These are phyloP conservation scores for Rhysida immarginata DNA, from an alignment of 1,140 invertebrate species.

Conservation along the genomic window DNA sequence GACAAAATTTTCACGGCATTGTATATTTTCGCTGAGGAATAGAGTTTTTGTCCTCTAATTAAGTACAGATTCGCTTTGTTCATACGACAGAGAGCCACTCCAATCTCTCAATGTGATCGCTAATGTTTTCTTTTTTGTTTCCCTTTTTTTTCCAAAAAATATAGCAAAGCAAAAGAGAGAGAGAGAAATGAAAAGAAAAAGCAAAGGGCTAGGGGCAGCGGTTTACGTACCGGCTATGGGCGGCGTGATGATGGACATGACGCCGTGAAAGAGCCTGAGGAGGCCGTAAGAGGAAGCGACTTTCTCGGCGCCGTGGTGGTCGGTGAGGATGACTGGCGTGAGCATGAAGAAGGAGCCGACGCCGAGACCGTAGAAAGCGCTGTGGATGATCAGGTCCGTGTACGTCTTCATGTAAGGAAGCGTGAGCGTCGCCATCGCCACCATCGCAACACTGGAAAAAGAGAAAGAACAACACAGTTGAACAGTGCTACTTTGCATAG, in stretches of 20 bases:
- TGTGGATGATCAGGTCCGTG: background rate
- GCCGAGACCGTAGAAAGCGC: conserved; percentile 5
- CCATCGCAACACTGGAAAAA: background rate
- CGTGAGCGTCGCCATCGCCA: background rate
- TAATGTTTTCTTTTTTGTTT: no score
- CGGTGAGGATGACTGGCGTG: conserved; percentile 8
- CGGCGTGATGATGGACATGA: background rate
- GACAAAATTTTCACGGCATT: no score
- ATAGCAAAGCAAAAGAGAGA: no score
- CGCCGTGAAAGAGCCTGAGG: conserved; percentile 4
- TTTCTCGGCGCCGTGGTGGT: conserved; percentile 9
- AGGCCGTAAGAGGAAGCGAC: conserved; percentile 7
- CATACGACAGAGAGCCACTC: no score
- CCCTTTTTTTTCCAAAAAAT: no score
- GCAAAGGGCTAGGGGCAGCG: no score
- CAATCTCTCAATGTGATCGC: no score
- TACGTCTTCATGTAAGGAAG: background rate
- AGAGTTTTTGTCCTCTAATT: no score
- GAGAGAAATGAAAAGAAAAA: no score
- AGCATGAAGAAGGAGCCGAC: conserved; percentile 9
- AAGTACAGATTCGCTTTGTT: no score
- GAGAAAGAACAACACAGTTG: background rate
- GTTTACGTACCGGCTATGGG: conserved; percentile 8
- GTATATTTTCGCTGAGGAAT: no score
- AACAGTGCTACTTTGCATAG: no score